Percentiles rank a stretch among this genome's conserved stretches.
phyloP scores from a whole-genome alignment of 37 sponge, comb jelly and placozoan genomes.

The Agelas oroides region DNA sequence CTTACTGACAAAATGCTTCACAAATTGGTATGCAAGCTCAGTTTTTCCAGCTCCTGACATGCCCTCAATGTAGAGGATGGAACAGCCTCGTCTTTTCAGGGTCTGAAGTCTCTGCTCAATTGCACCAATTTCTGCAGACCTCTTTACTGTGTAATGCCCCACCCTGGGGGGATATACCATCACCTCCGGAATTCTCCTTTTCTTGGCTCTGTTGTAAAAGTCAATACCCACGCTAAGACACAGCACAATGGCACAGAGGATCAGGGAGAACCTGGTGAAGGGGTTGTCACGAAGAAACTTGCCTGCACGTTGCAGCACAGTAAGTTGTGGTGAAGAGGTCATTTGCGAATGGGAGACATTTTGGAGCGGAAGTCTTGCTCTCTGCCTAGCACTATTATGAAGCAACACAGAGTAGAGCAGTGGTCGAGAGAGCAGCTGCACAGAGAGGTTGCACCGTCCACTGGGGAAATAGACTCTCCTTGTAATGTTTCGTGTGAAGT shows the following conservation, averaged over 20 bases:
- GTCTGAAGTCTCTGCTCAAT: conserved; percentile 4
- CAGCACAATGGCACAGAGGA: conserved; percentile 69
- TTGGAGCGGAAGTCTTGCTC: no score
- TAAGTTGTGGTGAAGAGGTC: background rate
- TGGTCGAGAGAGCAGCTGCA: no score
- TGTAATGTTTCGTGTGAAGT: no score
- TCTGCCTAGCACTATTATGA: no score
- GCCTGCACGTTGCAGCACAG: background rate
- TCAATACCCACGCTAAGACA: conserved; percentile 52
- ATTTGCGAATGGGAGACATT: no score
- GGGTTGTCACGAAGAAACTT: conserved; percentile 60
- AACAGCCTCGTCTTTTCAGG: background rate
- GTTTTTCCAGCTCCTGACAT: conserved; percentile 80
- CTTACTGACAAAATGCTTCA: conserved; percentile 3
- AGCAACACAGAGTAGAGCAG: no score
- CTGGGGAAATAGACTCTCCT: no score
- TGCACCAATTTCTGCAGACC: background rate
- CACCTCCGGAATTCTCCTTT: conserved; percentile 20
- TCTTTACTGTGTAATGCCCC: background rate
- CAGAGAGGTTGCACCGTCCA: no score
- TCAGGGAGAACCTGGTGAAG: conserved; percentile 63
- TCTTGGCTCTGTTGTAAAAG: conserved; percentile 31
- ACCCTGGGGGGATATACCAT: background rate
- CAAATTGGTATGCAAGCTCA: conserved; percentile 60
- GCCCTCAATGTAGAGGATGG: conserved; percentile 58